Evolutionary conservation across 2,797 vertebrate species (phyloP).

Genomic region (Acipenser ruthenus): DNA sequence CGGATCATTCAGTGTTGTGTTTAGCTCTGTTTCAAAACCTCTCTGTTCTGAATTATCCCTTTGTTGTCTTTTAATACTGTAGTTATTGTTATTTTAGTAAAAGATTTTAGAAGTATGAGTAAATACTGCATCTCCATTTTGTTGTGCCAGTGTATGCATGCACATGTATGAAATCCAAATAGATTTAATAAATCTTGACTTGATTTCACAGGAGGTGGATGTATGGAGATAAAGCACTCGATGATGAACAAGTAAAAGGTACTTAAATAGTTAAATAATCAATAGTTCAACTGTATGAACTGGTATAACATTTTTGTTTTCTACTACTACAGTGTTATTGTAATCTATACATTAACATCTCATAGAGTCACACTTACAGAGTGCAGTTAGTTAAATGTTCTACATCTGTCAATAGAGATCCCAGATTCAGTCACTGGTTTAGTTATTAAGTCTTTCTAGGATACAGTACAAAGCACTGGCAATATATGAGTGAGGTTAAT

Average conservation of each 20-base stretch:
- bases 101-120: no score
- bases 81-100: not conserved
- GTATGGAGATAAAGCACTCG: slow-evolving; percentile 91
- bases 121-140: no score
- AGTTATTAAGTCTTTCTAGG: no score
- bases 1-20: no score
- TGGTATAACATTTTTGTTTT: not conserved
- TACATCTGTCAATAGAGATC: not conserved
- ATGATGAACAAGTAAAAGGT: slow-evolving; percentile 70
- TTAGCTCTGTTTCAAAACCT: no score
- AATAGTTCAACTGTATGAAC: not conserved
- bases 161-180: no score
- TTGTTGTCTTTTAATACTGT: not conserved
- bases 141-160: no score
- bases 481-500: no score
- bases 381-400: not conserved
- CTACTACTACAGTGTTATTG: no score
- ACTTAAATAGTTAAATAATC: slow-evolving; percentile 17
- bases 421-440: no score
- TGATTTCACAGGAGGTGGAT: slow-evolving; percentile 82
- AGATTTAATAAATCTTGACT: not conserved
- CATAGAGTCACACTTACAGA: not conserved
- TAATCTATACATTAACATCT: no score
- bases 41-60: not conserved
- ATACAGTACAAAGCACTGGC: no score